phyloP scores from a whole-genome alignment of 2,113 vertebrate species.

The Mastomys coucha region DNA sequence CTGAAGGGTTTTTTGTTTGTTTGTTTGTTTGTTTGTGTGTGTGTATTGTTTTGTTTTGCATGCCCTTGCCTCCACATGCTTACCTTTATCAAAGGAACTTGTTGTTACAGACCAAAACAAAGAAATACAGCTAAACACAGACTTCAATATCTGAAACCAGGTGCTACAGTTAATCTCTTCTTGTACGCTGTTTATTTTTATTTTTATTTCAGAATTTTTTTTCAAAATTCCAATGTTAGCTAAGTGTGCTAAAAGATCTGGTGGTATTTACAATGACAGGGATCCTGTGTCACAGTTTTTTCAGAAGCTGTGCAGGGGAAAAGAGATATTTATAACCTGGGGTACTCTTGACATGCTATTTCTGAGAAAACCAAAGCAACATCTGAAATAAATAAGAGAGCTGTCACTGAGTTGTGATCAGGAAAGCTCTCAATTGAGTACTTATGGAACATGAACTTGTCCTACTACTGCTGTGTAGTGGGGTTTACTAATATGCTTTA shows the following conservation, averaged over 20 bases:
- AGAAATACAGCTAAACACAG: neutral
- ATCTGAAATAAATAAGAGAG: neutral
- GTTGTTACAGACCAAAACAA: neutral
- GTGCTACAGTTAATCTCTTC: neutral
- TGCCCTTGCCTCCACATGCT: too few relatives aligned
- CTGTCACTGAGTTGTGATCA: neutral
- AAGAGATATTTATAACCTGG: neutral
- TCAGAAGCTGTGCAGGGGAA: neutral
- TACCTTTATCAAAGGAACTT: rapidly evolving
- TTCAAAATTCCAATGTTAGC: neutral
- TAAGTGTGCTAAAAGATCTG: neutral
- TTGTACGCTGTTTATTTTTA: neutral
- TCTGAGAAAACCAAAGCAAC: neutral
- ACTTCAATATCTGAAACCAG: neutral
- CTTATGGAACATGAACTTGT: neutral
- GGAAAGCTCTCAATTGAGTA: neutral
- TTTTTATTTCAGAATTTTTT: neutral
- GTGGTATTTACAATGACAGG: neutral
- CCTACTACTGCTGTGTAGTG: neutral
- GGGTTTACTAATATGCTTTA: neutral
- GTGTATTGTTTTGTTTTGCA: too few relatives aligned
- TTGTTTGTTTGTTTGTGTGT: too few relatives aligned
- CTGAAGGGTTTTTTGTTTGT: too few relatives aligned
- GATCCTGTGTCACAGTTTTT: neutral
- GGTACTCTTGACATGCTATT: neutral